These are phyloP conservation scores for Prunella himalayana DNA, from an alignment of 2,113 vertebrate genomes.

Conservation along the genomic window DNA sequence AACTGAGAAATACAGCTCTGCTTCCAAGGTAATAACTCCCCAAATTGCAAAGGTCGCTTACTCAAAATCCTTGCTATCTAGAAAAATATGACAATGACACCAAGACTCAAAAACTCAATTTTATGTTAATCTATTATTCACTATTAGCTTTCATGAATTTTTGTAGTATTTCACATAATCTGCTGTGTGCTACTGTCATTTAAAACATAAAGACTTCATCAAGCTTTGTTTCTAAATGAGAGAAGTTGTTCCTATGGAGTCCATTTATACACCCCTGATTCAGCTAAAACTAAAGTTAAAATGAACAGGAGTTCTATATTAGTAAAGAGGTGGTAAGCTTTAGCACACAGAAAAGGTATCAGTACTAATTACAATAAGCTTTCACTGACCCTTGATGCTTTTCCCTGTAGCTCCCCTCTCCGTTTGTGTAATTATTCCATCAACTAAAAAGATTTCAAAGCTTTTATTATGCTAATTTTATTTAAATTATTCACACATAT, in stretches of 20 bases:
- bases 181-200: not conserved
- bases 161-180: not conserved
- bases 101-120: not conserved
- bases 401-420: not conserved
- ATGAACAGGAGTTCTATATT: not conserved
- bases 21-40: constrained; percentile 7
- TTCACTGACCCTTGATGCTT: constrained; percentile 4
- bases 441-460: not conserved
- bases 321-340: not conserved
- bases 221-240: not conserved
- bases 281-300: not conserved
- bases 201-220: not conserved
- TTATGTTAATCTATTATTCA: not conserved
- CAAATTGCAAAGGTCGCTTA: not conserved
- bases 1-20: constrained; percentile 36
- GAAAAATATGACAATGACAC: not conserved
- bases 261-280: not conserved
- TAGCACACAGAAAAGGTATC: not conserved
- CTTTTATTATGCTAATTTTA: not conserved
- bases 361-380: not conserved
- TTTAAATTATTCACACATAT: not conserved
- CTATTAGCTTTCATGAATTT: not conserved
- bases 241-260: not conserved
- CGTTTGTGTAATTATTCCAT: not conserved
- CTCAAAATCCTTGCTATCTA: not conserved